Base-by-base conservation (phyloP, 2,888 invertebrate species). In the Phalangium opilio region DNA sequence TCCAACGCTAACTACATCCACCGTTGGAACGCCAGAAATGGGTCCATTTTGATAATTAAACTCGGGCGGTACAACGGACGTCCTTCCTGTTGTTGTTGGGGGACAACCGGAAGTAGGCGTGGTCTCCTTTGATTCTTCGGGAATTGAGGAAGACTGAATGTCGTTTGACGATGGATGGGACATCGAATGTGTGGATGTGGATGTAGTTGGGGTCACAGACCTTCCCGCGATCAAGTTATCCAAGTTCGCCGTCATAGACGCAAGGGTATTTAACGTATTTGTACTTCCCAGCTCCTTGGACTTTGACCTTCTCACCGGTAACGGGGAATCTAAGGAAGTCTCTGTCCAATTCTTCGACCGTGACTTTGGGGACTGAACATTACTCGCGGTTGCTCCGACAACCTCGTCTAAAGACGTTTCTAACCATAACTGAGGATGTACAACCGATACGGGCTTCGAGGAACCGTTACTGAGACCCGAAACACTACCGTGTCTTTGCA, bases 1-100 rank as follows among this genome's bases (percentile, higher is more conserved):
- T 33, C 86, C 87, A 54, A 83, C 81, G 61, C 85, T 83, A 32
- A 89, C 83, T 0, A 89, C 75, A 47, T 55, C 50, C n/a, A 57
- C 57, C 47, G 55, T 54, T 38, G 18, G 15, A 14, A 54, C 53
- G n/a, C n/a, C n/a, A n/a, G n/a, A n/a, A n/a, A n/a, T n/a, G n/a
- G n/a, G n/a, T 17, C 42, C 50, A 4, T 50, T 49, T 15, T 48
- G 41, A 17, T 47, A 50, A 8, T 44, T 17, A 33, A 43, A 20
- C 15, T 45, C 45, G 27, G 48, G 20, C 17, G 27, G 18, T 11
- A 15, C 34, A 15, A 8, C 4, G 4, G 27, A 7, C 8, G 5
- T 4, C 8, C 27, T 8, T 4, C 8, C 8, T 4, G 27, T 27
- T 27, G 27, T 7, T 7, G 4, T 27, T 38, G 38, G 12, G 14